These are phyloP conservation scores for Cnemophilus loriae DNA, from an alignment of 2,113 vertebrate genomes.

Conservation along the genomic window DNA sequence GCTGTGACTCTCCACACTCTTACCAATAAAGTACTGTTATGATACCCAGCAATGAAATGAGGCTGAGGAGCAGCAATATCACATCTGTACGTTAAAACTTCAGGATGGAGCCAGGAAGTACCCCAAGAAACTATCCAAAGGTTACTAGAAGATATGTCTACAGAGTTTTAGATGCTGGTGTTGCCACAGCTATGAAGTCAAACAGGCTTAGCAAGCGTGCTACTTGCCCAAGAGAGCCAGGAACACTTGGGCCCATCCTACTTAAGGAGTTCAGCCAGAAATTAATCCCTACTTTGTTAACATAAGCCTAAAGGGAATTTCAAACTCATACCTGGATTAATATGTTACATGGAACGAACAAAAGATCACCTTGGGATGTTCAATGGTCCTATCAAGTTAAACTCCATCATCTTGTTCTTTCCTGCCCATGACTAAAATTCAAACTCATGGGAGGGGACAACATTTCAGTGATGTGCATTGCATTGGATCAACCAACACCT, in stretches of 20 bases:
- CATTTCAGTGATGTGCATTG: neutral
- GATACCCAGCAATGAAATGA: neutral
- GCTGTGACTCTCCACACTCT: neutral
- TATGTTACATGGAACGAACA: neutral
- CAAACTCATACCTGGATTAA: neutral
- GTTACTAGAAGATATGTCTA: neutral
- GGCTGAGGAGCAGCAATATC: neutral
- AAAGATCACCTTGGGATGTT: neutral
- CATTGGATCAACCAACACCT: neutral
- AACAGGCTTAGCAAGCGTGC: accelerated
- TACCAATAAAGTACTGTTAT: neutral
- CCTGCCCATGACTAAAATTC: neutral
- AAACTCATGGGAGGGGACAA: neutral
- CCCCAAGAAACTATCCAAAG: neutral
- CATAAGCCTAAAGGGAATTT: neutral
- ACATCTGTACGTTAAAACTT: neutral
- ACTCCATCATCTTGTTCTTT: neutral
- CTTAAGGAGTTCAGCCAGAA: neutral
- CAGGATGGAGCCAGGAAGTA: neutral
- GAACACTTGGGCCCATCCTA: neutral
- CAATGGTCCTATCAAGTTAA: neutral
- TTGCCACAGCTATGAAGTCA: neutral
- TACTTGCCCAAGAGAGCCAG: neutral
- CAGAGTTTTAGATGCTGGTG: neutral
- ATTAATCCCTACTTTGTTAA: neutral